These are phyloP conservation scores for Lepidochrysops patricia DNA, from an alignment of 2,888 invertebrate genomes.

Conservation along the genomic window DNA sequence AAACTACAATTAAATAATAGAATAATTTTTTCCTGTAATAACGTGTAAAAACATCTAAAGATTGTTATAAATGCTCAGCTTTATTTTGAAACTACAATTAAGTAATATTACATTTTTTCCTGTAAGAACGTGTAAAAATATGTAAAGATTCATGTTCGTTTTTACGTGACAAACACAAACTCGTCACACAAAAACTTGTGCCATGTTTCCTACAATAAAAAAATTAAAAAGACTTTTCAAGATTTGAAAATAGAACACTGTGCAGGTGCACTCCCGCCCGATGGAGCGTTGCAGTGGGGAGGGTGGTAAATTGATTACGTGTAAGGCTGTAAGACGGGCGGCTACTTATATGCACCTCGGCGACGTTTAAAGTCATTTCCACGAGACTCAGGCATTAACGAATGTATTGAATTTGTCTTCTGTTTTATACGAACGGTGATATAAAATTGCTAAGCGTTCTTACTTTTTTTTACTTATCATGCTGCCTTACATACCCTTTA, in stretches of 20 bases:
- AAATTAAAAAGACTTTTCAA: neutral
- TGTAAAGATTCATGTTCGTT: no score
- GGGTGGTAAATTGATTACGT: conserved; percentile 60
- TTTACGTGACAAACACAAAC: neutral
- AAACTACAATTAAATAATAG: no score
- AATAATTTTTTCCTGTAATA: no score
- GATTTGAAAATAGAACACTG: neutral
- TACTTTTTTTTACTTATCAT: no score
- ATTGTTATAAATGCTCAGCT: no score
- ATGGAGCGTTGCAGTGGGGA: conserved; percentile 20
- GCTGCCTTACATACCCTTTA: no score
- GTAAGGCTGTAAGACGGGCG: conserved; percentile 55
- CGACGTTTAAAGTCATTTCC: conserved; percentile 44
- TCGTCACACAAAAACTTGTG: neutral
- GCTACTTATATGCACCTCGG: conserved; percentile 58
- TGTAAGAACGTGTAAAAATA: no score
- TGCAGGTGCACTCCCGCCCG: conserved; percentile 11
- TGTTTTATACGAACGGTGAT: neutral
- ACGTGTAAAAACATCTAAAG: no score
- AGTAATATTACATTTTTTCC: no score
- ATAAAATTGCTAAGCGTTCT: no score
- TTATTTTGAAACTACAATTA: no score
- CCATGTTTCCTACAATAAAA: neutral
- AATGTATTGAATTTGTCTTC: conserved; percentile 6
- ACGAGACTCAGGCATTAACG: neutral